Percentiles rank a stretch among this genome's conserved stretches.
Conservation (phyloP, 2,888 invertebrate genomes). For the Clitarchus hookeri region DNA sequence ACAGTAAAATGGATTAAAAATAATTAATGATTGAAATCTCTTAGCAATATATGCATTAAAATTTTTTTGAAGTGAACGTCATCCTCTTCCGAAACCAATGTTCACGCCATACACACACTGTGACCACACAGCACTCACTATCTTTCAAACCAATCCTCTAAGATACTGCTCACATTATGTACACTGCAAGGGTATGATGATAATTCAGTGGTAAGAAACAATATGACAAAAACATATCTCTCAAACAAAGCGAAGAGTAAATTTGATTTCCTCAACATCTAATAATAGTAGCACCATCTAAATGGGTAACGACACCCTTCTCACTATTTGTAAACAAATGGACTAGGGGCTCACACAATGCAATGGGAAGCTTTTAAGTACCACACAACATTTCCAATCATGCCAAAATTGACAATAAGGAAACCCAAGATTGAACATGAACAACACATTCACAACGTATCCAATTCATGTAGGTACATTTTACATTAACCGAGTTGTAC, state of each 20-base stretch:
- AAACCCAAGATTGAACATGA: no score
- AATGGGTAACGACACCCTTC: not conserved
- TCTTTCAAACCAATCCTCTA: not conserved
- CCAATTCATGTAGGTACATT: no score
- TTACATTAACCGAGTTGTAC: no score
- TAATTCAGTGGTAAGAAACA: not conserved
- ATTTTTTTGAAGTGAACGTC: not conserved
- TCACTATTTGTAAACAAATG: slow-evolving; percentile 4
- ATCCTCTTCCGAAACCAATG: not conserved
- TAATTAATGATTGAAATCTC: not conserved
- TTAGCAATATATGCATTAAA: not conserved
- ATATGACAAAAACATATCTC: not conserved
- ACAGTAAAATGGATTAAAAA: not conserved
- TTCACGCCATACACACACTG: not conserved
- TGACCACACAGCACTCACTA: not conserved
- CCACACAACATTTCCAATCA: not conserved
- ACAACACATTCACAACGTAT: no score
- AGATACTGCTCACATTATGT: slow-evolving; percentile 1
- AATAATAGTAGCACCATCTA: slow-evolving; percentile 1
- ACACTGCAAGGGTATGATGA: not conserved
- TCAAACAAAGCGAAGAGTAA: not conserved
- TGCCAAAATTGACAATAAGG: not conserved
- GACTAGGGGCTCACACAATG: not conserved
- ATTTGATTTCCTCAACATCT: not conserved
- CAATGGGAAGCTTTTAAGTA: not conserved